Base-by-base conservation (phyloP, 2,797 vertebrate genomes). In the Enteromius afrohamiltoni region DNA sequence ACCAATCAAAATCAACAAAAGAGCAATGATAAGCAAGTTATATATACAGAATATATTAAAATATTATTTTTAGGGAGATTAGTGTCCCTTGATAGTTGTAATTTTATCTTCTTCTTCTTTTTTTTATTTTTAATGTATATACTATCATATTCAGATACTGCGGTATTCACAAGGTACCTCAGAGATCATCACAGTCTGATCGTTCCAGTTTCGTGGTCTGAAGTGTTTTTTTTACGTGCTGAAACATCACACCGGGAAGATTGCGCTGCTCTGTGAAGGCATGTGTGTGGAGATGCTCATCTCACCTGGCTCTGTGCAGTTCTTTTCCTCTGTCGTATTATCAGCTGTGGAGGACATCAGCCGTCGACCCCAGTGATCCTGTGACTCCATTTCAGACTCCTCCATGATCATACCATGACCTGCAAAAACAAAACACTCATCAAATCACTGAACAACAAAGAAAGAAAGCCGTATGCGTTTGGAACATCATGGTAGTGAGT, bases 301-400 rank as follows among this genome's bases (percentile, higher is more conserved):
- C 71, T 83, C 34, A 95, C 95, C 94, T 91, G 95, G 95, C 7
- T 85, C 90, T 23, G 94, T 94, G 82, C 95, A 95, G 93, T 95
- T 95, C 90, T 91, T 93, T 60, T 78, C 26, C 86, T 90, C 88
- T 0, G 93, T 94, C 45, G 88, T 87, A 16, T 95, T 95, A 62
- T 91, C 90, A 0, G 79, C 45, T 6, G 4, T 51, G 0, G 88
- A 90, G 21, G 94, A 92, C 95, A 95, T 93, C 47, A 95, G 91
- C 58, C 92, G 90, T 58, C 95, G 91, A 4, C 95, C 94, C 94
- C 94, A 95, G 88, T 85, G 90, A 16, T 92, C 90, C 1, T 84
- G 8, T 53, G 85, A 29, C 1, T 80, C 70, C 47, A 19, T 14
- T 13, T 31, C 2, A 0, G 80, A 76, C 21, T 70, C 92, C 47